These are phyloP conservation scores for Lipophrys pholis DNA, from an alignment of 2,113 vertebrate genomes.

Conservation along the genomic window DNA sequence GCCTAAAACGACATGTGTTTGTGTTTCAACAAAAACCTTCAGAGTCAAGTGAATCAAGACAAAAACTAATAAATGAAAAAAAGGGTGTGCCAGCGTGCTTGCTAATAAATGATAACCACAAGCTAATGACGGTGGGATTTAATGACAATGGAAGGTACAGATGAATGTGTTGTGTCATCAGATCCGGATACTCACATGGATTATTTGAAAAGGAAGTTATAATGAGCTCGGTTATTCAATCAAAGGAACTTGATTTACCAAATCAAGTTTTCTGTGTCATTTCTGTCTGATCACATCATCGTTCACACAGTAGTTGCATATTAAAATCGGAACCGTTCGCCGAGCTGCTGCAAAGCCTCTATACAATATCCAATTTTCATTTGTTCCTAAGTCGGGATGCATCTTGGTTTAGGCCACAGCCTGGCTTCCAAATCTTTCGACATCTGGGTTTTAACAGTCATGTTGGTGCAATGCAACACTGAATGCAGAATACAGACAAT, in stretches of 20 bases:
- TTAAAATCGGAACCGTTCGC: neutral
- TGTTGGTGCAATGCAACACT: slow-evolving; percentile 41
- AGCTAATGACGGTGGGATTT: neutral
- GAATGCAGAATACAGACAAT: slow-evolving; percentile 58
- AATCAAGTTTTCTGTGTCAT: neutral
- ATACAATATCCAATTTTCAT: slow-evolving; percentile 31
- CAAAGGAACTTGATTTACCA: neutral
- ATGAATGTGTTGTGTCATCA: neutral
- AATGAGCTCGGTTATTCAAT: too few species aligned
- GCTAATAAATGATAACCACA: neutral
- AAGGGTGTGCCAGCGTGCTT: neutral
- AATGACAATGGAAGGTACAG: neutral
- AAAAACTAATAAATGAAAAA: neutral
- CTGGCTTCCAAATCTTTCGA: slow-evolving; percentile 15
- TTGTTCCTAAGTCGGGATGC: slow-evolving; percentile 36
- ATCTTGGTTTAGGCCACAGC: slow-evolving; percentile 13
- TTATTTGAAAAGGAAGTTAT: neutral
- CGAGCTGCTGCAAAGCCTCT: slow-evolving; percentile 31
- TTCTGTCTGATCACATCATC: neutral
- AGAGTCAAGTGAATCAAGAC: neutral
- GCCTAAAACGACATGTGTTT: neutral
- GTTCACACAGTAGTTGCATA: neutral
- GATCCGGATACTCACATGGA: neutral
- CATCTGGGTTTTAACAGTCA: slow-evolving; percentile 52
- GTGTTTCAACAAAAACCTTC: neutral